Evolutionary conservation across 1,140 invertebrate genomes (phyloP), one percentile per base, ranked within the genome.

Genomic region (Leptinotarsa texana): DNA sequence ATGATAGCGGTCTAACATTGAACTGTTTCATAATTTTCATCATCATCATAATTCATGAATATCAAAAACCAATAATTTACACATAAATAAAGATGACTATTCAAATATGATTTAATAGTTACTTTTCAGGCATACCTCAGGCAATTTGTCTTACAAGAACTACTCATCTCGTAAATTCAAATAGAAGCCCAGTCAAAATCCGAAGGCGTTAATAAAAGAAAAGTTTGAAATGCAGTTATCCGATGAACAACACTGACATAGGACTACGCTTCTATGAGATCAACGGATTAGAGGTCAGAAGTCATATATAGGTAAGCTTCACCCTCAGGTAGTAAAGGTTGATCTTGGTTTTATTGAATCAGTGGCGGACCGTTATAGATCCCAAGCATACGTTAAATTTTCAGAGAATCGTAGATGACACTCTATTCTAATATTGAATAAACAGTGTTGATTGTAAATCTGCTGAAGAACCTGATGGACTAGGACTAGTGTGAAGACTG

Each of bases 291-390:
- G 51, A 57, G 51, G 51, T 57, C 51, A 57, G 6, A 57, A 57
- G 51, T 57, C 51, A 57, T 57, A 57, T 57, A 57, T 57, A 57
- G 51, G 51, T 57, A 18, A 57, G 51, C 51, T 57, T 57, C 51
- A 57, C 51, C 51, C 17, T 57, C 51, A 57, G 51, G 51, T 57
- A 15, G 51, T 57, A 4, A 0, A 57, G 51, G 51, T 17, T 57
- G 51, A 57, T 57, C 51, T 57, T 57, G n/a, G 51, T 57, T 57
- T 57, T 57, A 15, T 57, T 57, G 51, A 57, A 57, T 18, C 51
- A 57, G 51, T 57, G 4, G 51, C 51, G 51, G 51, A 15, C 13
- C 17, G 51, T 57, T 57, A 42, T 42, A 42, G 8, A 42, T 42
- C 11, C 2, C 2, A 42, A 42, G 33, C 2, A 0, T 33, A 11